Base-by-base conservation (phyloP, 2,888 invertebrate species). In the Limnephilus rhombicus region DNA sequence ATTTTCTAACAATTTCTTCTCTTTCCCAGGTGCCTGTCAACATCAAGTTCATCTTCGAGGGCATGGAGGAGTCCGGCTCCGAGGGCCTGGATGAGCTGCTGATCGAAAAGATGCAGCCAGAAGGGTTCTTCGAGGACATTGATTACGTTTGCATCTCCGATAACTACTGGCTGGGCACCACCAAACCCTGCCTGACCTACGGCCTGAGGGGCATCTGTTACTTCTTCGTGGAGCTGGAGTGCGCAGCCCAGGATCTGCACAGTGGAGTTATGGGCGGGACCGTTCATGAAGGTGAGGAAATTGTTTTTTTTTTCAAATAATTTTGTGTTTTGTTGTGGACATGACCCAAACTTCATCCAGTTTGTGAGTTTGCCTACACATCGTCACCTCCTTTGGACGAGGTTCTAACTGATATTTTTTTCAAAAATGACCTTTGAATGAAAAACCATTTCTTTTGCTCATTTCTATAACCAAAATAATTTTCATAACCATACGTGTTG, bases 61-160 rank as follows among this genome's bases (percentile, higher is more conserved):
- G 99, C 91, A 99, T 99, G 99, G 99, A 99, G 95, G 99, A 99
- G 95, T 98, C 98, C 93, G 99, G 99, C 11, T 99, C 99, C 92
- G 98, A 98, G 95, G 99, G 99, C n/a, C 96, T 99, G 41, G 99
- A 99, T 95, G 98, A 98, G 0, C 96, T 99, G 15, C 96, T 99
- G 0, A 96, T 96, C 91, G 95, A 96, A 80, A 94, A 96, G 90
- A 94, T 96, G 80, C 96, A 96, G 93, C 96, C 96, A 41, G 97
- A 98, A 94, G 97, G 97, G 45, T 99, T 99, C 95, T 97, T 99
- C 80, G 96, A 97, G 91, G 97, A 97, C 94, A 98, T 99, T 0
- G 99, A 99, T 95, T 99, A 97, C 96, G 98, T 99, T 29, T 99
- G 99, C 95, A 99, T 99, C 94, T 99, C 99, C 37, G 99, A 99